A percentile compares a stretch with the other conserved stretches of the same genome.
Conservation (phyloP, 2,888 invertebrate genomes). For the Athalia cordata region DNA sequence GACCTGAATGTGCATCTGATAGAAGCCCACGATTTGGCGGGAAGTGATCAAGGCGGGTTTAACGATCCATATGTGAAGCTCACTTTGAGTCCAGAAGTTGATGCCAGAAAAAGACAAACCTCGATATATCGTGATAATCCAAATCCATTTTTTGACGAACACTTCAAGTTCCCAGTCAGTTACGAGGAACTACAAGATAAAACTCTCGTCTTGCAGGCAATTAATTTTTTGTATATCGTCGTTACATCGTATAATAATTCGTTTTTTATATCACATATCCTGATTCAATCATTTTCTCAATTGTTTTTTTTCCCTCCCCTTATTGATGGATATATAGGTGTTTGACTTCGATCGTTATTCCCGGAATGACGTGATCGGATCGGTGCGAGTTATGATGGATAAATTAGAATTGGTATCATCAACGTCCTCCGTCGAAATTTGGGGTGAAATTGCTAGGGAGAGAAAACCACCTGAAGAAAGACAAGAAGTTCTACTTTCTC, state of each 20-base stretch:
- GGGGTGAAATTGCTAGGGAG: slow-evolving; percentile 90
- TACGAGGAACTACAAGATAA: slow-evolving; percentile 90
- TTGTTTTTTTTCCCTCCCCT: not conserved
- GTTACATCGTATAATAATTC: not conserved
- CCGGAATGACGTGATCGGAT: slow-evolving; percentile 91
- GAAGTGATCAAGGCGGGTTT: slow-evolving; percentile 90
- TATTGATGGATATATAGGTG: slow-evolving; percentile 66
- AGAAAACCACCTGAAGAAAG: slow-evolving; percentile 88
- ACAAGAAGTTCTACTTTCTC: slow-evolving; percentile 87
- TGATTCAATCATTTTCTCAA: not conserved
- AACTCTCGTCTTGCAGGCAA: slow-evolving; percentile 83
- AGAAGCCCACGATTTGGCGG: slow-evolving; percentile 91
- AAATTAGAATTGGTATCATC: slow-evolving; percentile 87
- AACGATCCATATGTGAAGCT: slow-evolving; percentile 92
- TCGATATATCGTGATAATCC: slow-evolving; percentile 88
- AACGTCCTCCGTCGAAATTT: slow-evolving; percentile 86
- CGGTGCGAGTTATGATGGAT: slow-evolving; percentile 85
- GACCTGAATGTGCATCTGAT: slow-evolving; percentile 94
- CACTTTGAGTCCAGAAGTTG: slow-evolving; percentile 87
- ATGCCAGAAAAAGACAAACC: slow-evolving; percentile 89
- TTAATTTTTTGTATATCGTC: not conserved
- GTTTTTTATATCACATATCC: slow-evolving; percentile 38
- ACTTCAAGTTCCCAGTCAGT: slow-evolving; percentile 94
- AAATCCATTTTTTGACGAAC: slow-evolving; percentile 92
- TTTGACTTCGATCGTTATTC: slow-evolving; percentile 84